Percentiles rank a stretch among this genome's conserved stretches.
Conservation (phyloP, 2,888 invertebrate genomes). For the Physocephala rufipes region DNA sequence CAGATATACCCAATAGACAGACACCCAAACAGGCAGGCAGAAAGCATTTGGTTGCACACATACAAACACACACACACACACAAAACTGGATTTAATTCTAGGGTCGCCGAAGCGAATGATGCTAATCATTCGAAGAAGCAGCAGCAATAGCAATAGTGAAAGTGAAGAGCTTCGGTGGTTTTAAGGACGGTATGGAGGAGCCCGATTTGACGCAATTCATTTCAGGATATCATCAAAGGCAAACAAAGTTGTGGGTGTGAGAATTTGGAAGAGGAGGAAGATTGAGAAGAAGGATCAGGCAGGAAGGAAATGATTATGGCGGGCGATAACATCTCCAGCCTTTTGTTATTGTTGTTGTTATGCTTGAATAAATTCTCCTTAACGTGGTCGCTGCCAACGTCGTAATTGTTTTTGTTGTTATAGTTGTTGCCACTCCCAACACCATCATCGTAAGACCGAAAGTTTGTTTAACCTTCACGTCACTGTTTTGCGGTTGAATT, state of each 20-base stretch:
- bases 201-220: not conserved
- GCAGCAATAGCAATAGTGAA: constrained; percentile 13
- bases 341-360: not conserved
- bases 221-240: not conserved
- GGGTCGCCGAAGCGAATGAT: constrained; percentile 50
- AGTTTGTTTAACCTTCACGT: constrained; percentile 31
- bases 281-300: not conserved
- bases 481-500: constrained; percentile 40
- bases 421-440: too few relatives aligned
- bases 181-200: not conserved
- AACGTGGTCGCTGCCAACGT: not conserved
- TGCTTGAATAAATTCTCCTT: not conserved
- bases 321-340: too few relatives aligned
- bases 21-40: not conserved
- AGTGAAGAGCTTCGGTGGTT: not conserved
- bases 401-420: not conserved
- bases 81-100: constrained; percentile 51
- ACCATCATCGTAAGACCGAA: constrained; percentile 5
- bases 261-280: not conserved
- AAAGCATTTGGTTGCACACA: constrained; percentile 22
- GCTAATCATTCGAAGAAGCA: constrained; percentile 41
- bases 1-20: not conserved
- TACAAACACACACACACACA: constrained; percentile 26
- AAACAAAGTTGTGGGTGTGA: not conserved
- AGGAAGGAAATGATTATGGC: not conserved